phyloP scores from a whole-genome alignment of 2,797 vertebrate species.

The Varecia variegata region DNA sequence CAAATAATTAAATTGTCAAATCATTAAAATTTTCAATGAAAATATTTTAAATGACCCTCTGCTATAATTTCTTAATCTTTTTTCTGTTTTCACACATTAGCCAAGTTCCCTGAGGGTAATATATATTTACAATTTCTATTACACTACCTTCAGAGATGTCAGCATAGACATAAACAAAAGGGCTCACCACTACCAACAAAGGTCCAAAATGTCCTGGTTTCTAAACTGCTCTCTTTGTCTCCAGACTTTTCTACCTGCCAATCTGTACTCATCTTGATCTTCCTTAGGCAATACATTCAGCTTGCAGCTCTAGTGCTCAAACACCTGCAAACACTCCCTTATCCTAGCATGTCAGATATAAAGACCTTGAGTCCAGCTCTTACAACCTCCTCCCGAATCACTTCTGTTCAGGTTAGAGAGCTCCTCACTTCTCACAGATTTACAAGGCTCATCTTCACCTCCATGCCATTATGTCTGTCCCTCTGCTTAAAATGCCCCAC shows the following conservation, averaged over 20 bases:
- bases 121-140: neutral
- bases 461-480: neutral
- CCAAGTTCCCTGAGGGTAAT: neutral
- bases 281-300: neutral
- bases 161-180: constrained; percentile 9
- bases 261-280: neutral
- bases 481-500: neutral
- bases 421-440: neutral
- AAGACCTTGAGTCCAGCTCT: neutral
- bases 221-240: constrained; percentile 11
- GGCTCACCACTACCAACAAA: neutral
- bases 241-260: neutral
- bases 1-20: constrained; percentile 10
- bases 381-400: neutral
- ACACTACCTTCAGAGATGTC: neutral
- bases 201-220: neutral
- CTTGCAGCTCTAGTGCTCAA: neutral
- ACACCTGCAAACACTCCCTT: neutral
- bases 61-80: constrained; percentile 30
- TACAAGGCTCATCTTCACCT: neutral
- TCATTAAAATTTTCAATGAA: constrained; percentile 20
- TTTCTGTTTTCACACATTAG: constrained; percentile 20
- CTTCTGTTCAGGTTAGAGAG: neutral
- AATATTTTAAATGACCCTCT: constrained; percentile 32
- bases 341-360: neutral